Conservation (phyloP, 2,113 vertebrate species). For the Phylloscopus trochilus region DNA sequence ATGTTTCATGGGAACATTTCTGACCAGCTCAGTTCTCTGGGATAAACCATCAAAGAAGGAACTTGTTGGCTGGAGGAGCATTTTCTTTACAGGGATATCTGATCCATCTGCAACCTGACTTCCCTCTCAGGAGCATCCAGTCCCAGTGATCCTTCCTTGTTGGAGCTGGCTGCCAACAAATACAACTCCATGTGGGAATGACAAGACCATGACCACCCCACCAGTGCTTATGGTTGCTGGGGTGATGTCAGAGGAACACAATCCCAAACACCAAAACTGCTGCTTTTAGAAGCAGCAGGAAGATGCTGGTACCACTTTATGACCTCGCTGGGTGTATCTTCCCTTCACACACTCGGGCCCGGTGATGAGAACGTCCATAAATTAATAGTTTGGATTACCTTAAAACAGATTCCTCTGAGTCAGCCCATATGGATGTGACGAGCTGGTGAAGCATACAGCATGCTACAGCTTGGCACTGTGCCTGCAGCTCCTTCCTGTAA, state of each 20-base stretch:
- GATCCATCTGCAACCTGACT: conserved; percentile 4
- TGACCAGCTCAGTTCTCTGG: not conserved
- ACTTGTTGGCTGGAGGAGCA: not conserved
- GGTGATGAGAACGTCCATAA: not conserved
- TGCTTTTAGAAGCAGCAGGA: not conserved
- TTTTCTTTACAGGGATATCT: conserved; percentile 2
- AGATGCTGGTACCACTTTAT: not conserved
- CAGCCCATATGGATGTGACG: conserved; percentile 10
- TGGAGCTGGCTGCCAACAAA: not conserved
- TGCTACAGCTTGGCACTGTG: not conserved
- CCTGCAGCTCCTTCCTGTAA: conserved; percentile 24
- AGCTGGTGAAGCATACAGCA: conserved; percentile 1
- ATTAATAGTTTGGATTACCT: not conserved
- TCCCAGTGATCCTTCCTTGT: not conserved
- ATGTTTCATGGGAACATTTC: conserved; percentile 14
- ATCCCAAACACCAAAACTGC: not conserved
- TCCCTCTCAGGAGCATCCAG: not conserved
- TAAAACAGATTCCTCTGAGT: conserved; percentile 47
- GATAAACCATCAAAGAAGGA: conserved; percentile 1
- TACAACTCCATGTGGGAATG: not conserved
- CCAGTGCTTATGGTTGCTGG: not conserved
- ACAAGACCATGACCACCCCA: not conserved
- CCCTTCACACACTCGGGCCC: not conserved
- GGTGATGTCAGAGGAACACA: not conserved
- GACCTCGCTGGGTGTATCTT: not conserved